Percentiles rank a stretch among this genome's conserved stretches.
Evolutionary conservation across 1,140 invertebrate genomes (phyloP).

Genomic region (Apis mellifera): Amel_HAv3.1 CM009935.2:194001-194500

Average conservation of each 20-base stretch:
- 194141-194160: not conserved
- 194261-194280: not conserved
- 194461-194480: not conserved
- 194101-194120: not conserved
- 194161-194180: not conserved
- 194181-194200: not conserved
- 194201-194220: too few relatives aligned
- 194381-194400: not conserved
- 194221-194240: too few relatives aligned
- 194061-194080: not conserved
- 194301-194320: not conserved
- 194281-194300: slow-evolving; percentile 18
- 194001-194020: not conserved
- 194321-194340: slow-evolving; percentile 17
- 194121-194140: not conserved
- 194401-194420: not conserved
- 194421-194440: not conserved
- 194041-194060: not conserved
- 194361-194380: slow-evolving; percentile 18
- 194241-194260: not conserved
- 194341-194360: slow-evolving; percentile 22
- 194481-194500: not conserved
- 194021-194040: not conserved
- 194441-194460: not conserved
- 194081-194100: too few relatives aligned